Base-by-base conservation (phyloP, 2,797 vertebrate genomes). In the Dallia pectoralis region DNA sequence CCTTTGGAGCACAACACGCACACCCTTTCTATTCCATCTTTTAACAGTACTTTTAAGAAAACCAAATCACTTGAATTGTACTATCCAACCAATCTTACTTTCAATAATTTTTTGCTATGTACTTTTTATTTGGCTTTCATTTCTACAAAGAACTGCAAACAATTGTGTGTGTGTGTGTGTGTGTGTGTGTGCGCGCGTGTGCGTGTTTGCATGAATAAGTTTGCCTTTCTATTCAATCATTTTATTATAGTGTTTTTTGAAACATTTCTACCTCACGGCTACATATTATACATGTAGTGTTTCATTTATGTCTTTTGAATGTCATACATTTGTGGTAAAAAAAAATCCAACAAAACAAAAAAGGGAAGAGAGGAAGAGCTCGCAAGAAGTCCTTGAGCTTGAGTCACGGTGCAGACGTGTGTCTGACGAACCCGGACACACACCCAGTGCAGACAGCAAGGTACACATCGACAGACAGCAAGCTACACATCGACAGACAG, bases 181-280 rank as follows among this genome's bases (percentile, higher is more conserved):
- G n/a, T n/a, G n/a, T n/a, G n/a, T n/a, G n/a, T n/a, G n/a, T n/a
- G n/a, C n/a, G n/a, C n/a, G n/a, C 64, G 30, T 74, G 67, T 71
- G 67, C 74, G 68, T 86, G 72, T 82, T 56, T 56, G 40, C n/a
- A n/a, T 44, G 40, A 44, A 85, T 90, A 88, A 87, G 89, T 91
- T 86, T 85, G 81, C 9, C 27, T 47, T 11, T 32, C 49, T 47
- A 40, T 47, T 48, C 15, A 47, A 47, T 47, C 19, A 49, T 63
- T 90, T 90, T 79, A 70, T 84, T 91, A 86, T 80, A 84, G 80
- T 77, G 61, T 82, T 87, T 86, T 87, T 86, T 90, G 89, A 89
- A 91, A 87, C 90, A 82, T 81, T 87, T 97, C 95, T 97, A 97
- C 96, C 96, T 97, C 96, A 96, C 95, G 93, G 94, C 95, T 95